phyloP scores from a whole-genome alignment of 2,888 invertebrate genomes.

The Atethmia centrago region DNA sequence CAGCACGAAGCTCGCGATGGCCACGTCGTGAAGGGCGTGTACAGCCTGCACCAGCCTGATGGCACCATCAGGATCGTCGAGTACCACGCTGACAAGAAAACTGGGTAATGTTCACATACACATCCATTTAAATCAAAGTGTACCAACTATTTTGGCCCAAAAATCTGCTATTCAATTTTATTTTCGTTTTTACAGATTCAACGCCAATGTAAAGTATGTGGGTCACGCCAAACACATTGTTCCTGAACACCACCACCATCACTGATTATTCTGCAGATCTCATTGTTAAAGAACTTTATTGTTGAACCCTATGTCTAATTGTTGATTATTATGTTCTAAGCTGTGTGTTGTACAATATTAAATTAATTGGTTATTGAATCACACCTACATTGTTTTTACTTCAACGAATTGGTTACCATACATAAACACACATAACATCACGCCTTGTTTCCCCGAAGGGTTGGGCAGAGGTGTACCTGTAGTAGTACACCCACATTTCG shows the following conservation, averaged over 20 bases:
- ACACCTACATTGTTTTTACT: background rate
- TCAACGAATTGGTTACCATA: background rate
- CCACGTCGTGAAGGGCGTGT: slow-evolving; percentile 89
- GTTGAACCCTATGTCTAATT: slow-evolving; percentile 28
- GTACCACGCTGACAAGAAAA: slow-evolving; percentile 80
- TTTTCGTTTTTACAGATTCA: slow-evolving; percentile 66
- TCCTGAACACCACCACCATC: slow-evolving; percentile 61
- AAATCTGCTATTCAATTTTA: background rate
- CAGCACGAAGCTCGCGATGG: slow-evolving; percentile 87
- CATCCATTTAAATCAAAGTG: background rate
- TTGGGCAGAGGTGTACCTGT: no score
- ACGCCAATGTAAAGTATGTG: slow-evolving; percentile 70
- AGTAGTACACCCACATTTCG: no score
- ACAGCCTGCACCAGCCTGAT: slow-evolving; percentile 88
- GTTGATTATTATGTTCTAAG: slow-evolving; percentile 26
- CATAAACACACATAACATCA: no score
- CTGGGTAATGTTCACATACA: slow-evolving; percentile 8
- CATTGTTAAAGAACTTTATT: slow-evolving; percentile 23
- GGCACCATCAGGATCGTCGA: slow-evolving; percentile 86
- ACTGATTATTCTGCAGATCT: slow-evolving; percentile 31
- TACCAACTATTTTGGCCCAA: no score
- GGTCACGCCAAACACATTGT: slow-evolving; percentile 68
- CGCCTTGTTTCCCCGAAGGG: no score
- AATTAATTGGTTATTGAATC: slow-evolving; percentile 6
- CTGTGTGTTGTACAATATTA: slow-evolving; percentile 41